Evolutionary conservation across 2,797 vertebrate genomes (phyloP), one percentile per base, ranked within the genome.

Genomic region (Amblyopsis hoosieri): DNA sequence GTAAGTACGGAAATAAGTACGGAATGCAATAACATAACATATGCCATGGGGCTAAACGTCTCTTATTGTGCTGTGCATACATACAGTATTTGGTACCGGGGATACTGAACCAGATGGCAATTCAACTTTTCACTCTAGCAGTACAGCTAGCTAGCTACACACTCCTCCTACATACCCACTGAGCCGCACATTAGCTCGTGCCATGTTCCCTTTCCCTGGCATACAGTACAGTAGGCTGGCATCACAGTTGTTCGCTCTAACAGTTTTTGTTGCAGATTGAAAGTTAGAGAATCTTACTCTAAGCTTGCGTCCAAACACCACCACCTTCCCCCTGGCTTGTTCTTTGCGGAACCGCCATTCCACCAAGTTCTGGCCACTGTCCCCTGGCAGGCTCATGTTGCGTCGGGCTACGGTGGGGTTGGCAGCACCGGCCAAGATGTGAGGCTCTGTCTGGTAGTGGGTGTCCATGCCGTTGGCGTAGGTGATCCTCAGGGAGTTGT

Each of bases 321-420:
- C 98, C 79, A 99, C 94, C 86, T 96, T 98, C 12, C 97, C 96
- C 71, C 96, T 93, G 63, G 95, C 87, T 86, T 98, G 97, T 81
- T 99, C 98, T 79, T 99, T 99, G 15, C 97, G 93, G 89, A 98
- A 99, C 45, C 98, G 92, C 98, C 98, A 99, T 66, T 99, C 98
- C 33, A 99, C 98, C 87, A 99, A 80, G 81, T 99, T 99, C 69
- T 97, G 96, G 46, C 97, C 96, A 0, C 96, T 95, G 69, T 98
- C 96, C 14, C 97, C 97, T 0, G 98, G 97, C 11, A 99, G 89
- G 12, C 96, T 98, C 95, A 99, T 96, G 85, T 99, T 99, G 74
- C 98, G 94, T 67, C 96, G 94, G 72, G 97, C 96, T 49, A 99
- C 93, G 0, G 94, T 98, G 0, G 98, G 97, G 75, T 97, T 99